Conservation (phyloP, 2,797 vertebrate species). For the Cuculus canorus region DNA sequence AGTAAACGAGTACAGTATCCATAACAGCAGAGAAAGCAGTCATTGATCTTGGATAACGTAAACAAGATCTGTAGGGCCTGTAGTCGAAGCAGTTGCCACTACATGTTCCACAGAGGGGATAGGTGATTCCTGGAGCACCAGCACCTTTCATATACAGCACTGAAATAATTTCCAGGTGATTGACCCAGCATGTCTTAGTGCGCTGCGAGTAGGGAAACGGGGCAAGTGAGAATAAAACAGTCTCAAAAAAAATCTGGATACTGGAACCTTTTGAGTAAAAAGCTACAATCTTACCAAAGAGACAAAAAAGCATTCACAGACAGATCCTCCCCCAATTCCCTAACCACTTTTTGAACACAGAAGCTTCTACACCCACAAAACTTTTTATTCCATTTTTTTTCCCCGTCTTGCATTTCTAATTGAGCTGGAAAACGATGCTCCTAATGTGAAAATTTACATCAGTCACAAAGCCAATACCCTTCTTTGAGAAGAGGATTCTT, state of each 20-base stretch:
- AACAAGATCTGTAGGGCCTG: background rate
- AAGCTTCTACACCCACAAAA: background rate
- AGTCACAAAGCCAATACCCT: background rate
- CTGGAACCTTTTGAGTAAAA: background rate
- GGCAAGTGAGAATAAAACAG: background rate
- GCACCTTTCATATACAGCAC: background rate
- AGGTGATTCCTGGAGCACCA: background rate
- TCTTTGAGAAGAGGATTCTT: background rate
- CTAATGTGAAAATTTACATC: background rate
- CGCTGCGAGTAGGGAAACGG: background rate
- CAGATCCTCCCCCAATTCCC: background rate
- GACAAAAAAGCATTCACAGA: background rate
- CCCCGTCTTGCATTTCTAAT: background rate
- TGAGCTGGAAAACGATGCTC: background rate
- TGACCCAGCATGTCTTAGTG: background rate
- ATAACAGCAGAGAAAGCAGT: background rate
- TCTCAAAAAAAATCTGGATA: background rate
- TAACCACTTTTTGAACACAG: background rate
- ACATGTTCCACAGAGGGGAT: background rate
- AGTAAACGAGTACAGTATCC: slow-evolving; percentile 31
- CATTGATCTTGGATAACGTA: slow-evolving; percentile 6
- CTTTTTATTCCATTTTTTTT: background rate
- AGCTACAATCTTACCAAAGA: background rate
- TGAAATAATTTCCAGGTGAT: background rate
- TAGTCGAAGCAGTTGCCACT: background rate